phyloP scores from a whole-genome alignment of 92 coral and sea anemone genomes.

The Meandrina meandrites region DNA sequence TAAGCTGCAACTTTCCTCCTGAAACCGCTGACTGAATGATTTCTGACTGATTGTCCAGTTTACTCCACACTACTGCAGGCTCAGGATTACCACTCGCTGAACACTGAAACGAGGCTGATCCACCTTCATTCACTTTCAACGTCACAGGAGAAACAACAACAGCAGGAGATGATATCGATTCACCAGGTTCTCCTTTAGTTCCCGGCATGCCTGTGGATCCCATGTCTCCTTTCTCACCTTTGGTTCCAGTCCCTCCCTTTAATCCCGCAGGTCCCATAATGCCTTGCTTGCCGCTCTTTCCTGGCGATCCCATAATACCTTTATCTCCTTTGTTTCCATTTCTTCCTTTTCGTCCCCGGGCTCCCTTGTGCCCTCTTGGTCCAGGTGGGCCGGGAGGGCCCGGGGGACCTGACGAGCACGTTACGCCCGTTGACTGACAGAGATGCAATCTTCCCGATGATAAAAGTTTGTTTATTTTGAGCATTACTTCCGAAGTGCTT shows the following conservation, averaged over 20 bases:
- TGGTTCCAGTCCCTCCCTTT: conserved; percentile 9
- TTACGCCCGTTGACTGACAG: not conserved
- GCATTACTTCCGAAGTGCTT: not conserved
- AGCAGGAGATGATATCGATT: conserved; percentile 50
- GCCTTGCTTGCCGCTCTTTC: conserved; percentile 35
- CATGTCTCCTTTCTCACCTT: conserved; percentile 35
- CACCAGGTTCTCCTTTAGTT: conserved; percentile 51
- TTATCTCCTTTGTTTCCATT: conserved; percentile 23
- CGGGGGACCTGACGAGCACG: conserved; percentile 27
- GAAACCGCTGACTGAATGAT: not conserved
- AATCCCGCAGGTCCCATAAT: conserved; percentile 22
- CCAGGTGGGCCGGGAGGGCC: conserved; percentile 50
- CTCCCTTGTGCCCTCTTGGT: conserved; percentile 19
- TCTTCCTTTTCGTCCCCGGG: conserved; percentile 42
- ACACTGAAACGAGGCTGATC: conserved; percentile 48
- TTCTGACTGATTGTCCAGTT: not conserved
- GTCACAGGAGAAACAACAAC: conserved; percentile 44
- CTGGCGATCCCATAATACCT: conserved; percentile 37
- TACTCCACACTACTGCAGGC: conserved; percentile 17
- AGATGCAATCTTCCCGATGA: not conserved
- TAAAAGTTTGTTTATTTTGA: not conserved
- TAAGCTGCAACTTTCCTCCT: not conserved
- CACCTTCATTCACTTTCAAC: conserved; percentile 48
- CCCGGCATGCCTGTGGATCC: conserved; percentile 53
- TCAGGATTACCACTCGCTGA: conserved; percentile 46